A percentile compares a stretch with the other conserved stretches of the same genome.
phyloP scores from a whole-genome alignment of 1,140 invertebrate species.

The Dreissena rostriformis region DNA sequence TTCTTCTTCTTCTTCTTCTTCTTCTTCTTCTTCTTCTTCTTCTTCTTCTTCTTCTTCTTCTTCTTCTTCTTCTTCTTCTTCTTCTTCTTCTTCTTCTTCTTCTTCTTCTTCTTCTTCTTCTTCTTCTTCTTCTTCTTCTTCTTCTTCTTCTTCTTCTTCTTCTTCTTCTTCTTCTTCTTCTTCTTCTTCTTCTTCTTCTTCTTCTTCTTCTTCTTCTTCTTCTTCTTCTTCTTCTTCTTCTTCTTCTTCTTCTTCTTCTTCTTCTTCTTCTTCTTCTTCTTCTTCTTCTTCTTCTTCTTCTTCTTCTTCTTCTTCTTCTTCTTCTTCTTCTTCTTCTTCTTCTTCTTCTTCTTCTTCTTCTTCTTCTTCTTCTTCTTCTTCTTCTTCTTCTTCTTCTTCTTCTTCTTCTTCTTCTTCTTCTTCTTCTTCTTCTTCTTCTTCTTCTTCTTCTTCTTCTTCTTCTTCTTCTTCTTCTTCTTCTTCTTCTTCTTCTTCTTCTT shows the following conservation, averaged over 20 bases:
- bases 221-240: conserved; percentile 4
- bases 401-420: no score
- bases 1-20: no score
- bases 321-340: conserved; percentile 8
- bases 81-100: no score
- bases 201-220: no score
- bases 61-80: no score
- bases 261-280: conserved; percentile 4
- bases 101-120: not conserved
- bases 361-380: conserved; percentile 1
- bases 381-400: no score
- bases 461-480: no score
- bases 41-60: no score
- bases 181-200: conserved; percentile 5
- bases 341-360: conserved; percentile 4
- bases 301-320: conserved; percentile 1
- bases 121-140: conserved; percentile 1
- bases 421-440: no score
- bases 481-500: no score
- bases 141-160: conserved; percentile 4
- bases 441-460: no score
- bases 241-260: conserved; percentile 8
- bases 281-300: conserved; percentile 4
- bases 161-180: conserved; percentile 4
- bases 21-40: no score